Conservation (phyloP, 2,797 vertebrate species). For the Enteromius argenteus region DNA sequence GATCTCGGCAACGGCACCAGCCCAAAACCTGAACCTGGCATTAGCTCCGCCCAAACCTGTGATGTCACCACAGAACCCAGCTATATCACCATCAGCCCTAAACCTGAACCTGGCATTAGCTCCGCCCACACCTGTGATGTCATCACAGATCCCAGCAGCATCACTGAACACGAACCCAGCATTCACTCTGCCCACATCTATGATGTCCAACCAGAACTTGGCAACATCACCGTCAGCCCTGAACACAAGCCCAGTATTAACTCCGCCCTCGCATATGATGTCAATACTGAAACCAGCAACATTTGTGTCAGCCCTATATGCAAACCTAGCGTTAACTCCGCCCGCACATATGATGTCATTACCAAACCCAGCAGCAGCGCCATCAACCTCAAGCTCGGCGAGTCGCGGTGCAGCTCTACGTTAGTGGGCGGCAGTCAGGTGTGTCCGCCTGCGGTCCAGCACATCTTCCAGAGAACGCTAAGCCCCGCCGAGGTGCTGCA, state of each 20-base stretch:
- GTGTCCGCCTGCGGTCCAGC: constrained; percentile 53
- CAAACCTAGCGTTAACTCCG: not conserved
- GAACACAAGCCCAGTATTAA: not conserved
- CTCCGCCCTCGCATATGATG: not conserved
- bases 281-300: constrained; percentile 15
- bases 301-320: not conserved
- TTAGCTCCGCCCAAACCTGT: not conserved
- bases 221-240: constrained; percentile 35
- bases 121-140: not conserved
- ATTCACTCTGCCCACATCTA: constrained; percentile 7
- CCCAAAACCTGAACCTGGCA: not conserved
- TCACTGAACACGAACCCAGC: too few relatives aligned
- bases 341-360: not conserved
- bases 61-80: constrained; percentile 3
- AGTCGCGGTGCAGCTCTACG: not conserved
- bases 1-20: constrained; percentile 63
- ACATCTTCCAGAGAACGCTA: constrained; percentile 81
- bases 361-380: constrained; percentile 66
- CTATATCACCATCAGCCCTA: not conserved
- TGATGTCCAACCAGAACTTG: constrained; percentile 27
- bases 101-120: not conserved
- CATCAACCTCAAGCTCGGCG: constrained; percentile 54
- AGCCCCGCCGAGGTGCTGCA: constrained; percentile 85
- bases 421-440: constrained; percentile 32
- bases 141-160: not conserved